Conservation (phyloP, 2,888 invertebrate genomes). For the Elegia similella region DNA sequence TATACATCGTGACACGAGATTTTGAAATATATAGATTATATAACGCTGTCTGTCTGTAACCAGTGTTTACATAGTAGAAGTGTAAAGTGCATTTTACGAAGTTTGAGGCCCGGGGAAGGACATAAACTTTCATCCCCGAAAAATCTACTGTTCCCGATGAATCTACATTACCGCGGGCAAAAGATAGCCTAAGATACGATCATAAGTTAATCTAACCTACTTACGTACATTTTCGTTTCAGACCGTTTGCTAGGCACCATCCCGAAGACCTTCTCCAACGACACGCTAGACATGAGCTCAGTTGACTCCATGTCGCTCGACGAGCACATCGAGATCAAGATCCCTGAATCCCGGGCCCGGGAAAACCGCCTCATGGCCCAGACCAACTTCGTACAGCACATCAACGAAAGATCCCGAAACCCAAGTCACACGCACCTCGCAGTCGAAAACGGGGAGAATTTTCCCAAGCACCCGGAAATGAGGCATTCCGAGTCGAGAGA, state of each 20-base stretch:
- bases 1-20: no score
- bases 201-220: no score
- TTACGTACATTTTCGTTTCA: no score
- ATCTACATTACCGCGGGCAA: no score
- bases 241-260: conserved; percentile 76
- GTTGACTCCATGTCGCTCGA: conserved; percentile 83
- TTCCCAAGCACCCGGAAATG: conserved; percentile 39
- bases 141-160: no score
- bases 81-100: no score
- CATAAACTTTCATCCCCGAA: no score
- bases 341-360: conserved; percentile 73
- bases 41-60: no score
- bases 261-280: conserved; percentile 81
- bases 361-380: conserved; percentile 76
- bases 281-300: conserved; percentile 82
- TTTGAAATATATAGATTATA: no score
- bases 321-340: conserved; percentile 83
- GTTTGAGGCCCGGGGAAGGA: no score
- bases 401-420: conserved; percentile 67
- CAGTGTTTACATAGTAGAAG: no score
- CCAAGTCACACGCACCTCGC: conserved; percentile 62
- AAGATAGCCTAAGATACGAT: no score
- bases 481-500: conserved; percentile 31
- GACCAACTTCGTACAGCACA: conserved; percentile 70
- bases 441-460: conserved; percentile 60